Conservation (phyloP, 2,113 vertebrate species). For the Eclectus roratus region DNA sequence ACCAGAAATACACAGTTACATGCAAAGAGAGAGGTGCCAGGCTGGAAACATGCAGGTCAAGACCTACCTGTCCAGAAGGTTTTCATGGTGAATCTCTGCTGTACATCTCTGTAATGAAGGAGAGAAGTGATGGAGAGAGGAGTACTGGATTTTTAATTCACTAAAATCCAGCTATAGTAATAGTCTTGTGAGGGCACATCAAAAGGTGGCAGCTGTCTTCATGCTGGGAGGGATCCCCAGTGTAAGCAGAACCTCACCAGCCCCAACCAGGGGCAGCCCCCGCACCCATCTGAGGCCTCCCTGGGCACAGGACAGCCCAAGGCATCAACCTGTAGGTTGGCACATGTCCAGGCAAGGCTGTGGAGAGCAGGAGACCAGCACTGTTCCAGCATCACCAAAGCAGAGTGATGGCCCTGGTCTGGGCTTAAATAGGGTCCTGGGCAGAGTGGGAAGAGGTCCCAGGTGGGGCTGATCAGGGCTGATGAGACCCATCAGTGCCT, state of each 20-base stretch:
- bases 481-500: neutral
- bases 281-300: too few relatives aligned
- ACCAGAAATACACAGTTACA: neutral
- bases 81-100: neutral
- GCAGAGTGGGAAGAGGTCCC: neutral
- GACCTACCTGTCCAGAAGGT: neutral
- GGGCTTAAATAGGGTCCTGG: neutral
- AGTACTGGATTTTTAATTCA: neutral
- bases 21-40: neutral
- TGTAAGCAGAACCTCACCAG: neutral
- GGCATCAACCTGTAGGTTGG: neutral
- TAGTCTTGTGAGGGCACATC: too few relatives aligned
- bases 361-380: fast-evolving
- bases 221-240: too few relatives aligned
- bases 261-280: neutral
- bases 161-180: neutral
- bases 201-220: neutral
- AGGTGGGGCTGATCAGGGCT: neutral
- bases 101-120: fast-evolving
- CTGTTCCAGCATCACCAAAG: fast-evolving
- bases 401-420: fast-evolving
- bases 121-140: neutral
- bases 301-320: neutral
- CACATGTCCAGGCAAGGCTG: neutral
- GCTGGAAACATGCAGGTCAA: neutral